These are phyloP conservation scores for Hystrix cristata DNA, from an alignment of 2,113 vertebrate genomes.

Conservation along the genomic window DNA sequence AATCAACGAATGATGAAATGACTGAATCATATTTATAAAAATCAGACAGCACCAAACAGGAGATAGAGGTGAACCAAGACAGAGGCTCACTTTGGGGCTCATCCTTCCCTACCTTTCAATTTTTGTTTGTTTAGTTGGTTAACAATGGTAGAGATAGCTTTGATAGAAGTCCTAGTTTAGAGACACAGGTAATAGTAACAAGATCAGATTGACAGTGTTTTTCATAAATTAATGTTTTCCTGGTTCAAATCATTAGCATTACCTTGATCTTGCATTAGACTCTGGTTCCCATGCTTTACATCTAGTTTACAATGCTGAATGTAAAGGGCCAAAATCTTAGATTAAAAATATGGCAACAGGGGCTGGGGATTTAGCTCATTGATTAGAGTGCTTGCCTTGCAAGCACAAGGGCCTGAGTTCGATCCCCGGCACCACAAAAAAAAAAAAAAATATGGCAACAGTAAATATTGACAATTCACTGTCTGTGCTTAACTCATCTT, in stretches of 20 bases:
- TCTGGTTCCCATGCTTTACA: background rate
- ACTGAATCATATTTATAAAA: background rate
- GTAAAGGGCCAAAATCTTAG: background rate
- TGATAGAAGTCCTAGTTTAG: background rate
- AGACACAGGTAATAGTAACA: background rate
- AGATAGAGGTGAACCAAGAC: background rate
- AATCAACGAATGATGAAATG: background rate
- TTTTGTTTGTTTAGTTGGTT: background rate
- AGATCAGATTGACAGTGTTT: conserved; percentile 6
- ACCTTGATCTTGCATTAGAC: background rate
- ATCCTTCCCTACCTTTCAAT: background rate
- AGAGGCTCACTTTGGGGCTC: background rate
- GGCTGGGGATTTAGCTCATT: too few species aligned
- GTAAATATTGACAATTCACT: background rate
- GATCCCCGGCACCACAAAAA: too few species aligned
- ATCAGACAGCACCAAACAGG: background rate
- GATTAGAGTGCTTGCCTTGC: too few species aligned
- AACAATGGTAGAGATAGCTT: background rate
- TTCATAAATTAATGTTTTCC: background rate
- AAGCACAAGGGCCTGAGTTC: too few species aligned
- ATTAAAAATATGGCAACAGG: conserved; percentile 5
- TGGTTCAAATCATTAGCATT: background rate
- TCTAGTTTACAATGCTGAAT: background rate
- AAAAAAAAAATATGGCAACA: background rate
- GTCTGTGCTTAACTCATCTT: background rate